Base-by-base conservation (phyloP, 2,797 vertebrate genomes). In the Petrocephalus sullivani region DNA sequence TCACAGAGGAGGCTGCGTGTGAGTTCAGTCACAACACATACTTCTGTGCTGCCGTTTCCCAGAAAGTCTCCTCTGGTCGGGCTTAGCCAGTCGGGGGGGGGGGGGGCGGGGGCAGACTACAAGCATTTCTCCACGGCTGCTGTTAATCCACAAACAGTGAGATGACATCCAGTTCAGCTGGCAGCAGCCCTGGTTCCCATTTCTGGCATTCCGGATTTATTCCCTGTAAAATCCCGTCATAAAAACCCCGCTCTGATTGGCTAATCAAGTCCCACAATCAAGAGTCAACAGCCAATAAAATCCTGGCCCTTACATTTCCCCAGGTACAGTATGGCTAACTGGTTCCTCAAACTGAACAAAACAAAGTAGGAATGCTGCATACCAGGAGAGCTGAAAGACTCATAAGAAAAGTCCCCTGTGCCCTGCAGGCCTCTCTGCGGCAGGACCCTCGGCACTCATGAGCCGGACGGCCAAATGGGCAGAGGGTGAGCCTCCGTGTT, bases 401-500 rank as follows among this genome's bases (percentile, higher is more conserved):
- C 51, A 56, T 21, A 56, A 54, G 28, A 57, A 85, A 33, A 58
- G 84, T 58, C 84, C 7, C 21, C 23, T 60, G 53, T 16, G 23
- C 28, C 28, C 16, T 19, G 54, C 28, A 85, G 54, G 21, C 84
- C 23, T 23, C 6, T n/a, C 83, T 7, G 12, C n/a, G n/a, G 53
- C 21, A 16, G 49, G 49, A 53, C 51, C 2, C 53, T 0, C 93
- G 95, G 33, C 56, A 54, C 5, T 49, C 89, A 86, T 89, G 96
- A 97, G 0, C 94, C 90, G 0, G 96, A 91, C 0, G 92, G 92
- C 98, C 98, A 99, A 90, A 99, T 96, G 28, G 98, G 98, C 33
- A 99, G 94, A 0, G 97, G 97, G 90, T 99, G 98, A 86, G 98
- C 98, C 92, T 99, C 98, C 0, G 98, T 99, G 96, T 99, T 99